Evolutionary conservation across 2,888 invertebrate species (phyloP).

Genomic region (Pemphredon lugubris): DNA sequence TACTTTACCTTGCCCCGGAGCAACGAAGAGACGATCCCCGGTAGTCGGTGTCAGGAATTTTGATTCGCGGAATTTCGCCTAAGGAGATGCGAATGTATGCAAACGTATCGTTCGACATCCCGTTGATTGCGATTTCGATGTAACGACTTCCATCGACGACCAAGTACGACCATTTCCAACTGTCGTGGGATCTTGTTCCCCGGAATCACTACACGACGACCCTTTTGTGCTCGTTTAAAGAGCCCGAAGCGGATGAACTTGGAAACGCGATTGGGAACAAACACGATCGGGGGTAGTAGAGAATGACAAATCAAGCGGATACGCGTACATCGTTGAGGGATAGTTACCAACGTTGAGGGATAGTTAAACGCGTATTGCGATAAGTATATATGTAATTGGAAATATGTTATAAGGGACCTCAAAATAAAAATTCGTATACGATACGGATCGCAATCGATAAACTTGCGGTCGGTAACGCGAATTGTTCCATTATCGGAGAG

Average conservation of each 20-base stretch:
- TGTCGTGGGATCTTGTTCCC: constrained; percentile 8
- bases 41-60: constrained; percentile 15
- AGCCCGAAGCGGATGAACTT: not conserved
- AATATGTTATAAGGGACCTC: too few species aligned
- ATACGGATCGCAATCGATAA: too few species aligned
- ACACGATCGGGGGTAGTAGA: too few species aligned
- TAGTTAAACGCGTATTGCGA: too few species aligned
- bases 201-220: constrained; percentile 3
- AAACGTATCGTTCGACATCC: constrained; percentile 9
- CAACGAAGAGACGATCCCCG: not conserved
- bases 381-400: too few species aligned
- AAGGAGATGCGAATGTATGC: constrained; percentile 7
- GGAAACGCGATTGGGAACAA: not conserved
- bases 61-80: constrained; percentile 9
- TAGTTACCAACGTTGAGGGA: too few species aligned
- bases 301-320: too few species aligned
- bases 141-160: constrained; percentile 1
- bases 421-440: too few species aligned
- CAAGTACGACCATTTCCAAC: constrained; percentile 5
- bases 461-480: too few species aligned
- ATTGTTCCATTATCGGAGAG: too few species aligned
- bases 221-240: not conserved
- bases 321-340: too few species aligned
- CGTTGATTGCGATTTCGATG: constrained; percentile 21
- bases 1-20: not conserved